These are phyloP conservation scores for Anarrhichthys ocellatus DNA, from an alignment of 2,113 vertebrate genomes.

Conservation along the genomic window DNA sequence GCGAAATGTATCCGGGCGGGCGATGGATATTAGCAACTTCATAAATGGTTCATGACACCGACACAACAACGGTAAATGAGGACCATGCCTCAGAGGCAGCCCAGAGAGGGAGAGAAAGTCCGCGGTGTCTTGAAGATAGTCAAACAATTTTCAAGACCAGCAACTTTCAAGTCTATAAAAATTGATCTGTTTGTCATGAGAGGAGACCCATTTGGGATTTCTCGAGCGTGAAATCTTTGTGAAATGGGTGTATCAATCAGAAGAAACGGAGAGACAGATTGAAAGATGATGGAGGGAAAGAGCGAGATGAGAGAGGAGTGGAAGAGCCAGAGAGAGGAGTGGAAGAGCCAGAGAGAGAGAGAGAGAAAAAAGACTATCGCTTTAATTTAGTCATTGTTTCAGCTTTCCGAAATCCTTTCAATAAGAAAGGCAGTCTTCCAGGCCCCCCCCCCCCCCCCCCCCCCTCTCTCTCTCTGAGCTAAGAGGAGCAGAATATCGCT, in stretches of 20 bases:
- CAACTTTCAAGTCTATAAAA: constrained; percentile 87
- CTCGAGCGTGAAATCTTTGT: constrained; percentile 83
- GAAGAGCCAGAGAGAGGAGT: constrained; percentile 25
- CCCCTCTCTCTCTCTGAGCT: not conserved
- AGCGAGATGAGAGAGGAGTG: constrained; percentile 49
- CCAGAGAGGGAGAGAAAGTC: constrained; percentile 37
- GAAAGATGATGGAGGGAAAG: constrained; percentile 68
- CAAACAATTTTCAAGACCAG: constrained; percentile 86
- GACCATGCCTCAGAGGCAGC: constrained; percentile 7
- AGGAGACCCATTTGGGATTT: constrained; percentile 82
- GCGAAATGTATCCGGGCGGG: not conserved
- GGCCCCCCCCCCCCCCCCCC: not conserved
- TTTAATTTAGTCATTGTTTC: constrained; percentile 80
- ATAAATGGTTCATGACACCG: constrained; percentile 46
- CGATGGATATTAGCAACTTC: constrained; percentile 41
- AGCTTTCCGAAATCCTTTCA: constrained; percentile 60
- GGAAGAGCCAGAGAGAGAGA: constrained; percentile 21
- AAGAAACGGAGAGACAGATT: constrained; percentile 76
- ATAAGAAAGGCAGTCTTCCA: constrained; percentile 33
- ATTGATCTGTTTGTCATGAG: constrained; percentile 87
- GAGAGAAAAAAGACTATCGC: constrained; percentile 47
- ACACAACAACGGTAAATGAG: constrained; percentile 32
- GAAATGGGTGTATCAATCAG: constrained; percentile 86
- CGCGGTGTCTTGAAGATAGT: constrained; percentile 76
- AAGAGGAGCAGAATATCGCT: constrained; percentile 11